Evolutionary conservation across 2,888 invertebrate genomes (phyloP).

Genomic region (Andrena flavipes): DNA sequence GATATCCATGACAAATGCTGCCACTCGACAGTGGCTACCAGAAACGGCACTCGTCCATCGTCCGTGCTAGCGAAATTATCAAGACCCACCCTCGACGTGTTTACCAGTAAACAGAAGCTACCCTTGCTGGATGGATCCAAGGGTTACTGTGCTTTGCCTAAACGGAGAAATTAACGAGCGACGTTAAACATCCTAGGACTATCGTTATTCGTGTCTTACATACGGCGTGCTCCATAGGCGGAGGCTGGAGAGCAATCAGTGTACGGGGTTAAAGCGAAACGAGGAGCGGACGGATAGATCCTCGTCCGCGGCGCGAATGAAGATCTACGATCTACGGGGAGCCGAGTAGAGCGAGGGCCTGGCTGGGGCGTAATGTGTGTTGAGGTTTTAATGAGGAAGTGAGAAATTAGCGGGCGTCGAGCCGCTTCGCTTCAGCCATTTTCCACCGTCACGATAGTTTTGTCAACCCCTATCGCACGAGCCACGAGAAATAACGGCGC

Average conservation of each 20-base stretch:
- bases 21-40: constrained; percentile 40
- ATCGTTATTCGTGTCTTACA: not conserved
- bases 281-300: constrained; percentile 70
- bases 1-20: constrained; percentile 55
- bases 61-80: constrained; percentile 4
- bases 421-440: constrained; percentile 65
- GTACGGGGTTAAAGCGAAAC: constrained; percentile 68
- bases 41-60: not conserved
- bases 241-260: constrained; percentile 16
- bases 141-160: not conserved
- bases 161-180: not conserved
- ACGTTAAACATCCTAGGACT: not conserved
- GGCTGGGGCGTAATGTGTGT: constrained; percentile 78
- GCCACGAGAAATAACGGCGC: constrained; percentile 32
- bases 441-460: constrained; percentile 75
- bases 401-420: constrained; percentile 82
- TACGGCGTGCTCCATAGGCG: not conserved
- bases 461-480: constrained; percentile 69
- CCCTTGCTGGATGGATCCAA: not conserved
- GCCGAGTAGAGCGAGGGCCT: constrained; percentile 72
- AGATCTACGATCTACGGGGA: constrained; percentile 78
- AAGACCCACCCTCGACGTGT: not conserved
- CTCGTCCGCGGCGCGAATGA: constrained; percentile 71
- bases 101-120: constrained; percentile 16
- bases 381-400: constrained; percentile 84